Conservation (phyloP, 2,888 invertebrate species). For the Bellardia bayeri region DNA sequence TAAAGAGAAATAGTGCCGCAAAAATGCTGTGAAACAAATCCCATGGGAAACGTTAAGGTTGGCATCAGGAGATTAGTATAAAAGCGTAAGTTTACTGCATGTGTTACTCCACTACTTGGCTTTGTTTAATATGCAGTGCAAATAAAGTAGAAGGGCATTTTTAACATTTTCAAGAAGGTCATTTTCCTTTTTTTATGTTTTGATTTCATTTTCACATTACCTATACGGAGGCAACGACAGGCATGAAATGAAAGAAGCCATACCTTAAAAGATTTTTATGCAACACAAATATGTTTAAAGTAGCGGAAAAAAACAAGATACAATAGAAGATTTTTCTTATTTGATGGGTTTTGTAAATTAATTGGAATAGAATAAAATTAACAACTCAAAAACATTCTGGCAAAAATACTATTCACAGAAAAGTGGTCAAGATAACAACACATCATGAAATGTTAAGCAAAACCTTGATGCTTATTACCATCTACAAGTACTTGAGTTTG, state of each 20-base stretch:
- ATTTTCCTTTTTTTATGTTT: slow-evolving; percentile 58
- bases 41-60: slow-evolving; percentile 73
- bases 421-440: too few relatives aligned
- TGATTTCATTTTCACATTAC: background rate
- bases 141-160: slow-evolving; percentile 73
- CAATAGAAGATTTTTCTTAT: too few relatives aligned
- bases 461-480: background rate
- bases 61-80: slow-evolving; percentile 66
- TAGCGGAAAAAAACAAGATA: background rate
- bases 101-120: slow-evolving; percentile 39
- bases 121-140: slow-evolving; percentile 71
- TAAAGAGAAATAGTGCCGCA: slow-evolving; percentile 57
- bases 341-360: too few relatives aligned
- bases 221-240: background rate
- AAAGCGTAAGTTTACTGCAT: slow-evolving; percentile 69
- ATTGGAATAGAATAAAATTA: too few relatives aligned
- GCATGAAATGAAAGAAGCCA: background rate
- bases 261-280: background rate
- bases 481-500: background rate
- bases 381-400: too few relatives aligned
- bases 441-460: background rate
- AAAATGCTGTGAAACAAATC: slow-evolving; percentile 73
- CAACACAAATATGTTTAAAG: background rate
- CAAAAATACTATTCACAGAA: too few relatives aligned
- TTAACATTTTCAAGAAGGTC: slow-evolving; percentile 75